Evolutionary conservation across 35 echinoderm and acorn worm genomes (phyloP), one percentile per base, ranked within the genome.

Genomic region (Acanthaster planci): DNA sequence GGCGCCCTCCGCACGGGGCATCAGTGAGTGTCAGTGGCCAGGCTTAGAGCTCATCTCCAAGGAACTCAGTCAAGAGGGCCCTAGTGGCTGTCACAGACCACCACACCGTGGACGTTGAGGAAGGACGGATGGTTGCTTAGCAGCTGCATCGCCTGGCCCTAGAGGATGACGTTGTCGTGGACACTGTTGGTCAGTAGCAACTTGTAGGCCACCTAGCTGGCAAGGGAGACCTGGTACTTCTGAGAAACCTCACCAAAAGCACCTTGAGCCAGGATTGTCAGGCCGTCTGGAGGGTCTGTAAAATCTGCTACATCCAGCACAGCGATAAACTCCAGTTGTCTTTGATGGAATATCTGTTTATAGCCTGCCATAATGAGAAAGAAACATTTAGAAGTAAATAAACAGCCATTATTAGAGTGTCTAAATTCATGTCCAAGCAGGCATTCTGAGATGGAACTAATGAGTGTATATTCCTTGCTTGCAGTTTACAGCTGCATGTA

Each of bases 1-100:
- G 64, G 64, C 64, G 29, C 64, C 34, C 26, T 72, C 64, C 64
- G 10, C 30, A 34, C 23, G 30, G 30, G 1, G 64, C 64, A 72
- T 72, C 64, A 72, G 64, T 72, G 64, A 72, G 64, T 31, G 64
- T 31, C 34, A 72, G 64, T 34, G 64, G 64, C 14, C 29, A 26
- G 2, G 29, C 26, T 72, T 19, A 27, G 29, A 72, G 64, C 64
- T 72, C 64, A 29, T 72, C 64, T 29, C 64, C 64, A 0, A 72
- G 64, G 30, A 72, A 72, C 64, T 72, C 64, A 31, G 64, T 7
- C 18, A 72, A 19, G 21, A 72, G 64, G 34, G 64, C 64, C 7
- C 14, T 26, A n/a, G 18, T 72, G 64, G 64, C 34, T 34, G 34
- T 35, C 64, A 14, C 34, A 26, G 34, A 72, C 14, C 64, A 72